These are phyloP conservation scores for Geotria australis DNA, from an alignment of 2,797 vertebrate species.

Conservation along the genomic window DNA sequence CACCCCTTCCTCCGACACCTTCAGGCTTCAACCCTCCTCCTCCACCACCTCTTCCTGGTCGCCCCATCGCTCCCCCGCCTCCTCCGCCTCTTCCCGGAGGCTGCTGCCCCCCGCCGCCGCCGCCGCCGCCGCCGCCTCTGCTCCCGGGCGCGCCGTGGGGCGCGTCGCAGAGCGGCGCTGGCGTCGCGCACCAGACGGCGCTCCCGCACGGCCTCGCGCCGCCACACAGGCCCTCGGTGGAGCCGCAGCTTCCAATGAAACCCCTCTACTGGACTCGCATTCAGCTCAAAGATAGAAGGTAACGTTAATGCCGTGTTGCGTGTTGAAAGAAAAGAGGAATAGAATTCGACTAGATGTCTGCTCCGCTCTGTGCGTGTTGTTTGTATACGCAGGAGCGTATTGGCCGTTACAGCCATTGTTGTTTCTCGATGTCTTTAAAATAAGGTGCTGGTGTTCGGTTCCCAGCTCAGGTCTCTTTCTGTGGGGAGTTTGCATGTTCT, in stretches of 20 bases:
- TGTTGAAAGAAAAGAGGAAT: no score
- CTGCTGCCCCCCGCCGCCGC: not conserved
- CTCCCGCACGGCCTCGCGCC: not conserved
- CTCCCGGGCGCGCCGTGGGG: not conserved
- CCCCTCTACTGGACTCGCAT: not conserved
- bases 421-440: no score
- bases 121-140: not conserved
- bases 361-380: no score
- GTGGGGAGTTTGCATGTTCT: no score
- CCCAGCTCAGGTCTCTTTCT: no score
- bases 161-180: no score
- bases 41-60: not conserved
- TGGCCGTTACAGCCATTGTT: no score
- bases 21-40: not conserved
- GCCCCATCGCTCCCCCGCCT: not conserved
- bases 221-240: not conserved
- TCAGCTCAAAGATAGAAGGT: not conserved
- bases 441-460: no score
- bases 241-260: not conserved
- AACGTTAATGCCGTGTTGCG: not conserved
- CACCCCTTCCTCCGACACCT: not conserved
- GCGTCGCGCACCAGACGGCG: no score
- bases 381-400: no score
- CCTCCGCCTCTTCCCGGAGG: not conserved
- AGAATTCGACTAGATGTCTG: no score